Percentiles rank a stretch among this genome's conserved stretches.
Conservation (phyloP, 1,140 invertebrate genomes). For the Caenorhabditis briggsae region DNA sequence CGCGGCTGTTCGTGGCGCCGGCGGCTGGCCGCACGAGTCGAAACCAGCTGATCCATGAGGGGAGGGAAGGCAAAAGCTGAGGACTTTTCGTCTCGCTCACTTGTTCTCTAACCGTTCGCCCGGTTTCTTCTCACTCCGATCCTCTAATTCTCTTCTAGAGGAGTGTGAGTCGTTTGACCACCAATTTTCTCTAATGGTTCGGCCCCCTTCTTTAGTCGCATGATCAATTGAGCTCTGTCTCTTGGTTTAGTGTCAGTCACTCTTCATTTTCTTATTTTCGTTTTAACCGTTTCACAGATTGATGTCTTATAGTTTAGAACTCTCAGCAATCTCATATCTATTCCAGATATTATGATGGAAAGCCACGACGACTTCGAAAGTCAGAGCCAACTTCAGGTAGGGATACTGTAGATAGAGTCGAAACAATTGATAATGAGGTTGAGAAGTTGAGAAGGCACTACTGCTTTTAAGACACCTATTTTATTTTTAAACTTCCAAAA, state of each 20-base stretch:
- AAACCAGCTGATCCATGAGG: constrained; percentile 39
- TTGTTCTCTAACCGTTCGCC: constrained; percentile 54
- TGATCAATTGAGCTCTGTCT: constrained; percentile 43
- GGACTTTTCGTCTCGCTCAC: constrained; percentile 28
- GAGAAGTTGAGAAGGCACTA: no score
- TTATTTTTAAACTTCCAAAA: no score
- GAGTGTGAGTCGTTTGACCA: constrained; percentile 46
- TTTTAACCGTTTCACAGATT: not conserved
- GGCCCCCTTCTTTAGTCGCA: constrained; percentile 38
- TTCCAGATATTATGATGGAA: constrained; percentile 31
- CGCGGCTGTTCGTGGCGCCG: constrained; percentile 38
- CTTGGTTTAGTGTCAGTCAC: not conserved
- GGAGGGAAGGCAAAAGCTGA: not conserved
- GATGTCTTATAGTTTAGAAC: not conserved
- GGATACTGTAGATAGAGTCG: no score
- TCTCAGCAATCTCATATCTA: not conserved
- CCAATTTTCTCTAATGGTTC: constrained; percentile 52
- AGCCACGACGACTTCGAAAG: constrained; percentile 28
- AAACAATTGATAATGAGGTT: no score
- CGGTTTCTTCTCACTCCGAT: constrained; percentile 13
- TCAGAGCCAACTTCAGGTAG: constrained; percentile 9
- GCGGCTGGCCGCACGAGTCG: constrained; percentile 51
- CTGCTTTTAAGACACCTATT: no score
- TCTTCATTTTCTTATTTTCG: not conserved
- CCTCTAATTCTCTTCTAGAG: constrained; percentile 37